Percentiles rank a stretch among this genome's conserved stretches.
These are phyloP conservation scores for Etia nguti DNA, from an alignment of 2,113 vertebrate species.

Conservation along the genomic window DNA sequence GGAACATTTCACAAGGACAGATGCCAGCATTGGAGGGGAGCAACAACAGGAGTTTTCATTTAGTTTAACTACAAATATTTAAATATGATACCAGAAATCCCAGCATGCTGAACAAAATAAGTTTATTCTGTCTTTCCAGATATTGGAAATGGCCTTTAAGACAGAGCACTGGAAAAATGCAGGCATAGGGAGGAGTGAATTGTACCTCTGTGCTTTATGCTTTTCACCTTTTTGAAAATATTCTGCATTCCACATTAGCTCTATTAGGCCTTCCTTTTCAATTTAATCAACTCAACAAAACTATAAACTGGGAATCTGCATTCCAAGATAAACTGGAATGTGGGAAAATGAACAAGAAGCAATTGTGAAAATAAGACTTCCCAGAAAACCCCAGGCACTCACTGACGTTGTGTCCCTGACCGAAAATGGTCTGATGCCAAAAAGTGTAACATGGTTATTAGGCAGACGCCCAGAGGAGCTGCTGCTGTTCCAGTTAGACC, in stretches of 20 bases:
- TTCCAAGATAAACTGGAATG: not conserved
- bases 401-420: not conserved
- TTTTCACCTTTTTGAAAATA: not conserved
- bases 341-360: not conserved
- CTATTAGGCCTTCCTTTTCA: not conserved
- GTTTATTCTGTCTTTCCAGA: not conserved
- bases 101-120: not conserved
- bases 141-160: not conserved
- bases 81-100: not conserved
- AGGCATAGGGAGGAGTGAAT: not conserved
- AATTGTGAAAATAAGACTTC: not conserved
- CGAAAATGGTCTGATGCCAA: not conserved
- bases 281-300: not conserved
- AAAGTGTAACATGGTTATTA: not conserved
- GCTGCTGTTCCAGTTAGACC: not conserved
- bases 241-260: not conserved
- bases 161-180: not conserved
- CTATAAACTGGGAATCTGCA: not conserved
- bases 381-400: not conserved
- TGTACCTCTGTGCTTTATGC: not conserved
- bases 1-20: slow-evolving; percentile 26
- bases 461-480: not conserved
- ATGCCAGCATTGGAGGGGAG: not conserved
- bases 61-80: not conserved
- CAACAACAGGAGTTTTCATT: not conserved